Base-by-base conservation (phyloP, 2,888 invertebrate genomes). In the Amphipyra berbera region DNA sequence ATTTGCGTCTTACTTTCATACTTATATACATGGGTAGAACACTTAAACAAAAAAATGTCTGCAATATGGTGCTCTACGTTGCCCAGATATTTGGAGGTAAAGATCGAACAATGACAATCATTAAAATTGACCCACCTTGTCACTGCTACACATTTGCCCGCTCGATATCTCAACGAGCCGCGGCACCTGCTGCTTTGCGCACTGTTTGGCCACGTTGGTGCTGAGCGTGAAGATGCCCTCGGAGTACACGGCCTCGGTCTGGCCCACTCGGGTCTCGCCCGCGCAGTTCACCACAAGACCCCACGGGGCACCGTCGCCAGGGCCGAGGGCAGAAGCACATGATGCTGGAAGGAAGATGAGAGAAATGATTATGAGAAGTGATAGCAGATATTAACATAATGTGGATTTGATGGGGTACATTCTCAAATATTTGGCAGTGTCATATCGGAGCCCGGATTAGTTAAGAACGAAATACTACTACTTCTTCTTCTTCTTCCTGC, bases 221-320 rank as follows among this genome's bases (percentile, higher is more conserved):
- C 98, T 98, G 40, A 99, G 94, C 78, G 97, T 97, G 64, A 96
- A 95, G 73, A 98, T 97, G 12, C 99, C 98, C 89, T 99, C 98
- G 79, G 97, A 96, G 90, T 98, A 99, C 15, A 99, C 98, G 2
- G 98, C 97, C 88, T 98, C 98, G 10, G 97, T 97, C 94, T 98
- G 98, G 13, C 98, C 97, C 59, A 96, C 96, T 87, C 98, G 97
- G 4, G 98, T 98, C 93, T 99, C 99, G 2, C 97, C 98, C 0
- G 98, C 98, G 88, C 98, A 97, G 93, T 99, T 99, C 66, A 98
- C 96, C 48, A 98, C 98, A 86, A 96, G 96, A 82, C 97, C 97
- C 96, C 97, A 98, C 0, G 88, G 88, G 4, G 89, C 90, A 0
- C 95, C 95, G 53, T 96, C 95, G 67, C 95, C 95, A 1, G 96